These are phyloP conservation scores for Paramormyrops hopkinsi DNA, from an alignment of 2,797 vertebrate genomes.

Conservation along the genomic window DNA sequence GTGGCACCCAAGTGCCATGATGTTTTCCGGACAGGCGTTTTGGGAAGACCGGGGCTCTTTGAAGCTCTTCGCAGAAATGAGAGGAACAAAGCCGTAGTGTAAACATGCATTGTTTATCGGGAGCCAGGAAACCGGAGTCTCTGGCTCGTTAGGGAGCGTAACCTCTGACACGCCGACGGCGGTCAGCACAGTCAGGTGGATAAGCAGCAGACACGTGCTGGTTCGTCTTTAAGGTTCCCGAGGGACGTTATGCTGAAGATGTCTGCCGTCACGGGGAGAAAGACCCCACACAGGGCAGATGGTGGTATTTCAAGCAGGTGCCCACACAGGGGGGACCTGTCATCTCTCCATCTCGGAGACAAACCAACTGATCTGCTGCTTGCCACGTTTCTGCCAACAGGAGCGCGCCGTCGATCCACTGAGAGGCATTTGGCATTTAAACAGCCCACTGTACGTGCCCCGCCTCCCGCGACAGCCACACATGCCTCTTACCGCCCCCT, in stretches of 20 bases:
- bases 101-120: background rate
- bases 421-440: slow-evolving; percentile 40
- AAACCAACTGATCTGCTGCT: slow-evolving; percentile 59
- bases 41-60: background rate
- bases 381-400: slow-evolving; percentile 62
- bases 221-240: slow-evolving; percentile 40
- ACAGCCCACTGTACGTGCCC: background rate
- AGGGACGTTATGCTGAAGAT: slow-evolving; percentile 48
- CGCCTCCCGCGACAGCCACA: background rate
- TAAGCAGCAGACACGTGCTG: slow-evolving; percentile 29
- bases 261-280: slow-evolving; percentile 52
- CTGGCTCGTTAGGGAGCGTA: background rate
- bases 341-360: slow-evolving; percentile 53
- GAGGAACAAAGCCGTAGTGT: background rate
- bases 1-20: background rate
- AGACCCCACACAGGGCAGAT: slow-evolving; percentile 38
- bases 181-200: slow-evolving; percentile 25
- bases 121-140: background rate
- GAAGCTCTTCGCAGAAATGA: background rate
- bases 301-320: slow-evolving; percentile 40
- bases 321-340: slow-evolving; percentile 45
- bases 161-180: background rate
- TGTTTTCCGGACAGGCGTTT: background rate
- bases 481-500: background rate
- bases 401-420: slow-evolving; percentile 53